Conservation (phyloP, 37 sponge, comb jelly and placozoan genomes). For the Oopsacas minuta region DNA sequence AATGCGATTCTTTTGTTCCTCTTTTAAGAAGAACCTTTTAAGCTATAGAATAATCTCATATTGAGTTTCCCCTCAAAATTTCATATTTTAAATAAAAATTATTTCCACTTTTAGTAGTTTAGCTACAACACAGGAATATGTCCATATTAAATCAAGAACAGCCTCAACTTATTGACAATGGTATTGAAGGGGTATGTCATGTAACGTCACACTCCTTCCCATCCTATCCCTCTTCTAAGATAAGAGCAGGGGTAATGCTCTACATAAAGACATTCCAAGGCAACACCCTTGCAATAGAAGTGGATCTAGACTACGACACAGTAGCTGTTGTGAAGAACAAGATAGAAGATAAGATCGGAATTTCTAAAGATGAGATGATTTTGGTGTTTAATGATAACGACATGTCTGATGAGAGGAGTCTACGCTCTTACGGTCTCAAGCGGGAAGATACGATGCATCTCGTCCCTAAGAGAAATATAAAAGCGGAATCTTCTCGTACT, state of each 20-base stretch:
- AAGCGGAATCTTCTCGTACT: not conserved
- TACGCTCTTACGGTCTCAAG: not conserved
- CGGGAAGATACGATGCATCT: conserved; percentile 2
- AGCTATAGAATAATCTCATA: too few relatives aligned
- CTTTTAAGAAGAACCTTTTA: too few relatives aligned
- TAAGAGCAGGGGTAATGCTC: not conserved
- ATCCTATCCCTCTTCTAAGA: too few relatives aligned
- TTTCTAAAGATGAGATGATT: not conserved
- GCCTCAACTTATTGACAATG: too few relatives aligned
- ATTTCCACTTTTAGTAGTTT: too few relatives aligned
- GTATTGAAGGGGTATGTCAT: too few relatives aligned
- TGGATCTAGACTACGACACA: conserved; percentile 8
- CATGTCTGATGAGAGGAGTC: not conserved
- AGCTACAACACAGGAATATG: too few relatives aligned
- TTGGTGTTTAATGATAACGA: not conserved
- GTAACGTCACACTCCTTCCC: too few relatives aligned
- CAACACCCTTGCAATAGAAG: not conserved
- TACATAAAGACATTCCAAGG: conserved; percentile 14
- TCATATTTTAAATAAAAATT: too few relatives aligned
- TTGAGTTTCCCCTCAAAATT: too few relatives aligned
- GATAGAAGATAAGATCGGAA: not conserved
- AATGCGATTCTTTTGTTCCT: too few relatives aligned
- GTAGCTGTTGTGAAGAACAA: not conserved
- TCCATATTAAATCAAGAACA: too few relatives aligned
- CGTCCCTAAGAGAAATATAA: not conserved